A percentile compares a stretch with the other conserved stretches of the same genome.
phyloP scores from a whole-genome alignment of 2,113 vertebrate genomes.

The Sander lucioperca region DNA sequence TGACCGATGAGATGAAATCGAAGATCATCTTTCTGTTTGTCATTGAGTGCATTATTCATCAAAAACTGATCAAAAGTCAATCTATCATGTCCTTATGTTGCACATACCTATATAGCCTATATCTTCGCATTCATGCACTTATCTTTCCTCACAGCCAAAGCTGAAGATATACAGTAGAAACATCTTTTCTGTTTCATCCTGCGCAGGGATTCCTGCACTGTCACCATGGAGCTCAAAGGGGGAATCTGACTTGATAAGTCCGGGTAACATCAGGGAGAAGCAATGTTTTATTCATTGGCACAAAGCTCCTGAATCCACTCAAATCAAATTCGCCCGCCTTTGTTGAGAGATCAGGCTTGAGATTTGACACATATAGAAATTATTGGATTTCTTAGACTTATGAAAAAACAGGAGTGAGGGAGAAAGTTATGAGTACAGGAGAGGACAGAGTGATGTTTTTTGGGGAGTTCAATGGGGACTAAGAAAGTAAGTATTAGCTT shows the following conservation, averaged over 20 bases:
- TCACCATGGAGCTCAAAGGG: slow-evolving; percentile 72
- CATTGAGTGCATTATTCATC: slow-evolving; percentile 50
- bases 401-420: slow-evolving; percentile 7
- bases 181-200: slow-evolving; percentile 66
- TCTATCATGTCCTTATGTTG: slow-evolving; percentile 35
- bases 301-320: slow-evolving; percentile 82
- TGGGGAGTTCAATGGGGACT: slow-evolving; percentile 7
- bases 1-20: slow-evolving; percentile 47
- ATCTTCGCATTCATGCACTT: slow-evolving; percentile 36
- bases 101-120: slow-evolving; percentile 40
- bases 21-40: slow-evolving; percentile 40
- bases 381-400: slow-evolving; percentile 81
- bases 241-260: slow-evolving; percentile 83
- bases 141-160: slow-evolving; percentile 54
- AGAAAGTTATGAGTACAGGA: slow-evolving; percentile 38
- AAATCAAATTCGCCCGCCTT: slow-evolving; percentile 82
- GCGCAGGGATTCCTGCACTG: slow-evolving; percentile 60
- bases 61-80: slow-evolving; percentile 52
- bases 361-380: slow-evolving; percentile 82
- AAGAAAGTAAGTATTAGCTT: not conserved
- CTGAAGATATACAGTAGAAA: slow-evolving; percentile 65
- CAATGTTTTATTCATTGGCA: slow-evolving; percentile 86
- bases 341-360: slow-evolving; percentile 82
- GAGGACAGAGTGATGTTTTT: not conserved
- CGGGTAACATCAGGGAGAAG: slow-evolving; percentile 81